Base-by-base conservation (phyloP, 2,797 vertebrate species). In the Danio kyathit region DNA sequence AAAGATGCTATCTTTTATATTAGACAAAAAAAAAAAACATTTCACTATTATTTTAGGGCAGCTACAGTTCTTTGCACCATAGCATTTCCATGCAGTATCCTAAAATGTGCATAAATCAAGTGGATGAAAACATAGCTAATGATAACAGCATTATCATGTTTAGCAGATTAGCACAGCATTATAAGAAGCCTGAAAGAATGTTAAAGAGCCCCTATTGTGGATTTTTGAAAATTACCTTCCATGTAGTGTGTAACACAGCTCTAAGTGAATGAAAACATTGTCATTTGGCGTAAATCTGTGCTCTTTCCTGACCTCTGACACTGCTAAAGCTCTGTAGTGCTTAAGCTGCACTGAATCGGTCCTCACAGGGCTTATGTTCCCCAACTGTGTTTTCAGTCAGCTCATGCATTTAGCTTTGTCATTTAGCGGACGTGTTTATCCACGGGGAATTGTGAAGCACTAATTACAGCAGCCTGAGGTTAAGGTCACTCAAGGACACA, bases 251-350 rank as follows among this genome's bases (percentile, higher is more conserved):
- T 29, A 29, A 29, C n/a, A n/a, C 29, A 29, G 29, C 29, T 29
- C 29, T 29, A 3, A 29, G 29, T 29, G 29, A 29, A 29, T 21
- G 10, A 56, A 56, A 12, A 19, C 38, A 49, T 49, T 57, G 61
- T 67, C 17, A 72, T 17, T 17, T 10, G 44, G 4, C 54, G 29
- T 51, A 49, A 10, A 46, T 48, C 51, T 41, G 71, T 46, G 51
- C 9, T n/a, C 14, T 16, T 41, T 51, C 29, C 71, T 67, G 74
- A 81, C 44, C 71, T 60, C 52, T 81, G 64, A 74, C 78, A 44
- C 6, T 52, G 44, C 48, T 79, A 65, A 9, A 56, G 21, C 41
- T 75, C 44, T 63, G 21, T 46, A 40, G 29, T 8, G 59, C 49
- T 59, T 17, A 69, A 43, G 67, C 67, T 61, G 74, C 51, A 49